Base-by-base conservation (phyloP, 2,113 vertebrate species). In the Indri indri region DNA sequence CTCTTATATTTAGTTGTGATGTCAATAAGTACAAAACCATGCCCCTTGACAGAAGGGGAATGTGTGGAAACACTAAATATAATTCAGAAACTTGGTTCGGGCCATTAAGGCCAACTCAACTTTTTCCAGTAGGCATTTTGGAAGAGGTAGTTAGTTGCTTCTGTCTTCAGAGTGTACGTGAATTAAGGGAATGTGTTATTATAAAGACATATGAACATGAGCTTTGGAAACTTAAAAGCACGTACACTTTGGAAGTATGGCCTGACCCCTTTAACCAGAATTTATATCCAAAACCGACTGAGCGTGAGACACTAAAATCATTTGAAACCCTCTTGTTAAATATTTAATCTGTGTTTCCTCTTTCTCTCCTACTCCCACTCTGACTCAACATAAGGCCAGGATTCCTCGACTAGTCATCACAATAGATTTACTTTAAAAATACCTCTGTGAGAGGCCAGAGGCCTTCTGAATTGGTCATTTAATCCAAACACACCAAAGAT, bases 321-420 rank as follows among this genome's bases (percentile, higher is more conserved):
- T 91, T 30, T 57, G 52, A 96, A 90, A 76, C 50, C 42, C 16
- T 68, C 47, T 97, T 63, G 66, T 90, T 96, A 97, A 97, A 97
- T 96, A 96, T 94, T 97, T 90, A 96, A 97, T 96, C 74, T 94
- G 42, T 17, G 66, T 91, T 94, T 91, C 70, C 32, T 95, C 20
- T 92, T 71, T 80, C 68, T 87, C 17, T 37, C 80, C 71, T 47
- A 32, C 65, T 96, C 77, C 61, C 34, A 7, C 32, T 76, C 68
- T 96, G 93, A 96, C 88, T 96, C 95, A 96, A 65, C 59, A 17
- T 65, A 85, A 90, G 47, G 61, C 90, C 73, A 65, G 52, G 79
- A 76, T 84, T 96, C 42, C 45, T 95, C 82, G 76, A 61, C 84
- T 97, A 89, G 85, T 87, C 66, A 54, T 89, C 85, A 91, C 61